Evolutionary conservation across 2,888 invertebrate species (phyloP).

Genomic region (Galeruca laticollis): DNA sequence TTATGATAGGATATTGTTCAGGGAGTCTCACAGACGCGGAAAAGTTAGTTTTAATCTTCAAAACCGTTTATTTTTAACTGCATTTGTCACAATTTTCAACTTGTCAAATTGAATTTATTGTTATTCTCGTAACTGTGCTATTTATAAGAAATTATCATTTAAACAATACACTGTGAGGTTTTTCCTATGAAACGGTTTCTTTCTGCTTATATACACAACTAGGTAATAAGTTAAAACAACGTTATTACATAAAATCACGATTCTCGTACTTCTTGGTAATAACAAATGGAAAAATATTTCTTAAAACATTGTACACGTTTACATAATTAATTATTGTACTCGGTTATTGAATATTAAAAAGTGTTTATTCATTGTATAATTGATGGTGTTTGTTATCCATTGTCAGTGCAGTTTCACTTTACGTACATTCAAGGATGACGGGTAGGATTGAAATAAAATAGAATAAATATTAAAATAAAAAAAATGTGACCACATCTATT

Average conservation of each 20-base stretch:
- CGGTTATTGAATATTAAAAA: background rate
- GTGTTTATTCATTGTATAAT: conserved; percentile 5
- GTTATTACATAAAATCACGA: background rate
- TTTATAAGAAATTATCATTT: no score
- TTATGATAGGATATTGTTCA: no score
- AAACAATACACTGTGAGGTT: background rate
- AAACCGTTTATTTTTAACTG: no score
- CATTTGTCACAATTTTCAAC: no score
- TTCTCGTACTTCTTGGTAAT: background rate
- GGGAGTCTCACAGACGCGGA: no score
- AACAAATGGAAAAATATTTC: background rate
- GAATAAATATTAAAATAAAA: background rate
- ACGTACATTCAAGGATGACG: background rate
- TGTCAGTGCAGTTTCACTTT: background rate
- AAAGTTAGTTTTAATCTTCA: no score
- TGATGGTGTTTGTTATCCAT: background rate
- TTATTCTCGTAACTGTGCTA: no score
- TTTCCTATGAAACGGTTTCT: background rate
- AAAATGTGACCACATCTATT: no score
- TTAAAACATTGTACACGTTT: conserved; percentile 2
- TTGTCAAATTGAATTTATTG: no score
- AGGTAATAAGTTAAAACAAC: background rate
- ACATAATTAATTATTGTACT: conserved; percentile 3
- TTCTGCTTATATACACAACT: background rate
- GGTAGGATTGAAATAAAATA: background rate